These are phyloP conservation scores for Odontocerum albicorne DNA, from an alignment of 2,888 invertebrate species.

Conservation along the genomic window DNA sequence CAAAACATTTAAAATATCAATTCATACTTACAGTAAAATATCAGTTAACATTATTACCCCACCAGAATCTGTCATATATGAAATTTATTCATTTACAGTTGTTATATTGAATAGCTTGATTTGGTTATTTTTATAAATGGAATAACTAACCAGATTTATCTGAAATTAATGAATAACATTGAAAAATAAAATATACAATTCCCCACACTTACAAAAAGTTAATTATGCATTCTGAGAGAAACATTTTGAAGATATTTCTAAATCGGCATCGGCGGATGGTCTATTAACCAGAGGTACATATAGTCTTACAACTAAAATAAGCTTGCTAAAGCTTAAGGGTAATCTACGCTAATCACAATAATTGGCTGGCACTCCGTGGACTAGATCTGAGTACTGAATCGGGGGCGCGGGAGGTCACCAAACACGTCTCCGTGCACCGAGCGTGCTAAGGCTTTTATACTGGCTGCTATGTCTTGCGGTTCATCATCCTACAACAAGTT, in stretches of 20 bases:
- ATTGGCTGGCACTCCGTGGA: slow-evolving; percentile 34
- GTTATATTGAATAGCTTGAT: too few species aligned
- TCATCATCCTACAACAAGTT: slow-evolving; percentile 52
- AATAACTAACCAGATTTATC: too few species aligned
- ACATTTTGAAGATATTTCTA: neutral
- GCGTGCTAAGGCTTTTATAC: slow-evolving; percentile 88
- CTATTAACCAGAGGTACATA: slow-evolving; percentile 30
- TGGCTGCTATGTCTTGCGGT: slow-evolving; percentile 83
- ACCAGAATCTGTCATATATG: too few species aligned
- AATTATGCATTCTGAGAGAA: too few species aligned
- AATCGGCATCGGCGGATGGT: slow-evolving; percentile 18
- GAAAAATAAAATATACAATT: too few species aligned
- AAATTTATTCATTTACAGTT: too few species aligned
- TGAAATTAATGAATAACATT: too few species aligned
- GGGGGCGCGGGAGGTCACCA: slow-evolving; percentile 83
- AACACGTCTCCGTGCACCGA: slow-evolving; percentile 90
- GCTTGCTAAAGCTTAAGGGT: slow-evolving; percentile 15
- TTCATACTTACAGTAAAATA: too few species aligned
- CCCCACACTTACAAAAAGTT: too few species aligned
- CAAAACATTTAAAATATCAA: too few species aligned
- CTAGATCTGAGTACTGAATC: slow-evolving; percentile 84
- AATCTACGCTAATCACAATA: slow-evolving; percentile 18
- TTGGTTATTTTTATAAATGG: too few species aligned
- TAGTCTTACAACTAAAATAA: slow-evolving; percentile 12
- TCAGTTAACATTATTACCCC: too few species aligned